Percentiles rank a stretch among this genome's conserved stretches.
Conservation (phyloP, 2,888 invertebrate genomes). For the Sipha maydis region DNA sequence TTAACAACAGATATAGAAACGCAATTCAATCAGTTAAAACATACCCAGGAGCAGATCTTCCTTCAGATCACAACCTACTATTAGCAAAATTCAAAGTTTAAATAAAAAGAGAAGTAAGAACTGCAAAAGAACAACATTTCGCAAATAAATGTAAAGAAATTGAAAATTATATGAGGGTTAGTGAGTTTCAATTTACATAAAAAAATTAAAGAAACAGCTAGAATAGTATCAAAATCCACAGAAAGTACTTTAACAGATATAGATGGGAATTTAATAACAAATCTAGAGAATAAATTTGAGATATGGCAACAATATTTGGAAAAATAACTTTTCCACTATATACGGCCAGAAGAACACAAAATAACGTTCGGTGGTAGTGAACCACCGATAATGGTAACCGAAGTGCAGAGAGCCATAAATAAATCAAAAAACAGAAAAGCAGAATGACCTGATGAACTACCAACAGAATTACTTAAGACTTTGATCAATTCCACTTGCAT, state of each 20-base stretch:
- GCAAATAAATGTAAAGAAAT: not conserved
- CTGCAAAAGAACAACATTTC: slow-evolving; percentile 4
- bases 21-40: no score
- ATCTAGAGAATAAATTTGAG: not conserved
- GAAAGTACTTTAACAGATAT: not conserved
- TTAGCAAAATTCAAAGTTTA: not conserved
- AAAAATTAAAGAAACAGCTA: slow-evolving; percentile 15
- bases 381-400: no score
- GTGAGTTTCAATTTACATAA: slow-evolving; percentile 21
- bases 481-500: slow-evolving; percentile 61
- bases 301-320: not conserved
- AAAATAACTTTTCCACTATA: not conserved
- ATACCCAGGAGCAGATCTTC: no score
- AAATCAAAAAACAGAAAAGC: slow-evolving; percentile 63
- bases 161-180: slow-evolving; percentile 11
- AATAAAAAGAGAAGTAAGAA: slow-evolving; percentile 16
- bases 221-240: not conserved
- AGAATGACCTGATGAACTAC: slow-evolving; percentile 63
- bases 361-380: not conserved
- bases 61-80: no score
- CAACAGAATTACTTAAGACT: slow-evolving; percentile 63
- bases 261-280: not conserved
- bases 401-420: slow-evolving; percentile 59
- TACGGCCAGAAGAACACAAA: not conserved
- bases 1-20: no score